Evolutionary conservation across 2,113 vertebrate species (phyloP).

Genomic region (Herpetotheres cachinnans): DNA sequence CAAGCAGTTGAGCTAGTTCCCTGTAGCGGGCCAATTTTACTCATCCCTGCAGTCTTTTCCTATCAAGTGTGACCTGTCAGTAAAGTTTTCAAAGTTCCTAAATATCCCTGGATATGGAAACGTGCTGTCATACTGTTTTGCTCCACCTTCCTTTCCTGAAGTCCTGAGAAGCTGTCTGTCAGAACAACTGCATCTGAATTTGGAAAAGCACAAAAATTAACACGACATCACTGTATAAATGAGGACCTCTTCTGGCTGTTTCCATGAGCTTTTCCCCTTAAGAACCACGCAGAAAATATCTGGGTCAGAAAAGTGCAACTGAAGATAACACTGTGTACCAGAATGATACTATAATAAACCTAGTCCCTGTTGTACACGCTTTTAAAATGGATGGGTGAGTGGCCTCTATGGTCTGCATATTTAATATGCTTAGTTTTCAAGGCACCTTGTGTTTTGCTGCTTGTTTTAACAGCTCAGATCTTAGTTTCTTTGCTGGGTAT

Average conservation of each 20-base stretch:
- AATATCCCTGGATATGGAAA: background rate
- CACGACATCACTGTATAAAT: slow-evolving; percentile 11
- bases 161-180: background rate
- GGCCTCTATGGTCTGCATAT: background rate
- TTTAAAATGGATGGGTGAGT: background rate
- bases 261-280: slow-evolving; percentile 7
- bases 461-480: background rate
- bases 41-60: background rate
- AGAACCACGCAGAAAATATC: background rate
- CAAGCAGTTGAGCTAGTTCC: background rate
- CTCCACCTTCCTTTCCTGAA: background rate
- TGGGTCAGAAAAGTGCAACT: slow-evolving; percentile 15
- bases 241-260: slow-evolving; percentile 64
- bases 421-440: background rate
- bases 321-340: background rate
- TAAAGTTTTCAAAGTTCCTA: background rate
- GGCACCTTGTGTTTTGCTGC: background rate
- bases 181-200: background rate
- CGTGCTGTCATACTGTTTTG: background rate
- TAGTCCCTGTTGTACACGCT: background rate
- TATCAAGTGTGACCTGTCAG: background rate
- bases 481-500: background rate
- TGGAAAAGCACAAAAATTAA: background rate
- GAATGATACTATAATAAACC: background rate
- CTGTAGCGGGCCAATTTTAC: background rate